phyloP scores from a whole-genome alignment of 2,888 invertebrate species.

The Furcula furcula region DNA sequence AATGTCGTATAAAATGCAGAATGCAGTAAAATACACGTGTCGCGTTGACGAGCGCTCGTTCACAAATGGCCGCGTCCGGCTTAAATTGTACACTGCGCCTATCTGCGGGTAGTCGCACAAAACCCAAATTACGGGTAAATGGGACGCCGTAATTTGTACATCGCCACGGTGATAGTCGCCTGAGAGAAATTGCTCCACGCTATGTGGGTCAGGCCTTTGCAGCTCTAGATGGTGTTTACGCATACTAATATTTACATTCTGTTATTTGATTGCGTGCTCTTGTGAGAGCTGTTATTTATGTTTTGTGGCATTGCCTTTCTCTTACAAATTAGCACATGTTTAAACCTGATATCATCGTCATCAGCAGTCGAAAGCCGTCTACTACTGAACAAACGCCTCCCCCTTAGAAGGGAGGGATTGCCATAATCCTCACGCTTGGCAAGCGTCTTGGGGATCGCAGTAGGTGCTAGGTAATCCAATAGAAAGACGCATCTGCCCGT shows the following conservation, averaged over 20 bases:
- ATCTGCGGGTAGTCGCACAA: constrained; percentile 54
- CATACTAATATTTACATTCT: constrained; percentile 3
- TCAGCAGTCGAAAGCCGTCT: too few relatives aligned
- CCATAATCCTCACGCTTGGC: too few relatives aligned
- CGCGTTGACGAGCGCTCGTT: constrained; percentile 38
- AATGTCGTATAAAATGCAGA: constrained; percentile 62
- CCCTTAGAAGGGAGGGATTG: too few relatives aligned
- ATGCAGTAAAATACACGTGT: constrained; percentile 66
- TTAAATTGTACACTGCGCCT: constrained; percentile 61
- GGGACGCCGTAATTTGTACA: constrained; percentile 62
- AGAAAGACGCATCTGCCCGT: too few relatives aligned
- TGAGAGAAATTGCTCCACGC: constrained; percentile 47
- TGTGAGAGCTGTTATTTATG: too few relatives aligned
- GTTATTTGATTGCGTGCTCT: neutral
- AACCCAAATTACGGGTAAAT: constrained; percentile 61
- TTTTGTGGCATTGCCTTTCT: too few relatives aligned
- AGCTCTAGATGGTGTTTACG: constrained; percentile 12
- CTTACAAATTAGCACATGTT: too few relatives aligned
- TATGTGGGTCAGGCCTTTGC: constrained; percentile 32
- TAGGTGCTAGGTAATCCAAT: too few relatives aligned
- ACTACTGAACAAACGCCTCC: too few relatives aligned
- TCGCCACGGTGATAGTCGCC: constrained; percentile 40
- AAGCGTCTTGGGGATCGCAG: too few relatives aligned
- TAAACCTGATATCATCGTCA: too few relatives aligned
- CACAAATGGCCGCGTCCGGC: constrained; percentile 60